Evolutionary conservation across 2,113 vertebrate species (phyloP).

Genomic region (Bungarus multicinctus): DNA sequence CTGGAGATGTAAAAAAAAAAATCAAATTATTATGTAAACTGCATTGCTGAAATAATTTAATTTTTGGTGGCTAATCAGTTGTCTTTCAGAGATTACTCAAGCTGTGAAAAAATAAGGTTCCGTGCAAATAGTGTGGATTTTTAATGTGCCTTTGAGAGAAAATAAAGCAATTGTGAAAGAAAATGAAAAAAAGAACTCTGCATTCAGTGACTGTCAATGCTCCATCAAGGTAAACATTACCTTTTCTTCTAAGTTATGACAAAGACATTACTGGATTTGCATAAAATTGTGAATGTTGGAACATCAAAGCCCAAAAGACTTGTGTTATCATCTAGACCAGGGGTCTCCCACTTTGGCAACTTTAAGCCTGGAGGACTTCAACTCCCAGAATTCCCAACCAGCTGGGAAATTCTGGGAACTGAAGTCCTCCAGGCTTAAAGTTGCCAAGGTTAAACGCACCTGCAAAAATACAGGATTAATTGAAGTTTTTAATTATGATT

Average conservation of each 20-base stretch:
- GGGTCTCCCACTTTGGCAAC: too few relatives aligned
- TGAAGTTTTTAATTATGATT: neutral
- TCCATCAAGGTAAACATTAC: neutral
- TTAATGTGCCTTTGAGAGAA: neutral
- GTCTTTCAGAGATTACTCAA: neutral
- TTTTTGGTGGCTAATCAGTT: neutral
- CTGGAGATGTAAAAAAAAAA: neutral
- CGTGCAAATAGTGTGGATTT: neutral
- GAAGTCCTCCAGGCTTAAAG: too few relatives aligned
- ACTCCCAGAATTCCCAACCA: too few relatives aligned
- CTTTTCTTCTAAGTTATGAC: neutral
- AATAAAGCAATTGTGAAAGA: neutral
- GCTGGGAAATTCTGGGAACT: too few relatives aligned
- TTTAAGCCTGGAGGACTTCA: too few relatives aligned
- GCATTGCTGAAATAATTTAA: neutral
- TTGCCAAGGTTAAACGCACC: too few relatives aligned
- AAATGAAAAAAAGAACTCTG: neutral
- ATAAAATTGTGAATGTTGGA: neutral
- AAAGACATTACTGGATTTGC: neutral
- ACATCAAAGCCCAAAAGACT: neutral
- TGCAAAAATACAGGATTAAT: neutral
- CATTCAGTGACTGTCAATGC: neutral
- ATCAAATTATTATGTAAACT: neutral
- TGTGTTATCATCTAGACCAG: neutral
- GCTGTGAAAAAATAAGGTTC: neutral